Percentiles rank a stretch among this genome's conserved stretches.
phyloP scores from a whole-genome alignment of 2,113 vertebrate species.

The Casuarius casuarius region DNA sequence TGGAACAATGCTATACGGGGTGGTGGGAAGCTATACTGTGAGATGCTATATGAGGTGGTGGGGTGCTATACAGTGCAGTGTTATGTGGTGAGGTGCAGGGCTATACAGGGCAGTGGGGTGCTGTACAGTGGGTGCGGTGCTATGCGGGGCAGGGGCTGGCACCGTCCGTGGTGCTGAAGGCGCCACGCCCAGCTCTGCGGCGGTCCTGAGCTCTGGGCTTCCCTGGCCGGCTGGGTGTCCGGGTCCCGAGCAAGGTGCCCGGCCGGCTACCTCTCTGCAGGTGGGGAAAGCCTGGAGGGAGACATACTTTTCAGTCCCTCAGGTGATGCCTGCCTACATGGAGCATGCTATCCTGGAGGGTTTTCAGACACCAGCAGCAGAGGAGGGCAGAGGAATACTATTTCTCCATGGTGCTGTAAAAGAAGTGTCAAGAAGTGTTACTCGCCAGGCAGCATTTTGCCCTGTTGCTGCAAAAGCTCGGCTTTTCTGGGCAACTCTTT shows the following conservation, averaged over 20 bases:
- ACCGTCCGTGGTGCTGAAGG: background rate
- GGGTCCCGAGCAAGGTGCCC: background rate
- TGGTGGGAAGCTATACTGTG: no score
- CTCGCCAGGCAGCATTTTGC: fast-evolving
- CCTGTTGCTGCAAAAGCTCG: background rate
- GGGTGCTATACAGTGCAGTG: no score
- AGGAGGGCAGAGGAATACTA: background rate
- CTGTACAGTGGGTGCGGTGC: no score
- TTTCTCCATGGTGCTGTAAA: fast-evolving
- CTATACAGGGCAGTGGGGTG: no score
- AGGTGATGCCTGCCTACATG: fast-evolving
- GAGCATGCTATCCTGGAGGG: fast-evolving
- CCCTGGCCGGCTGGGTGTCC: background rate
- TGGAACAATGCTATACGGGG: no score
- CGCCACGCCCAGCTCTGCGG: background rate
- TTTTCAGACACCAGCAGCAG: fast-evolving
- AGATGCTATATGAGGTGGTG: no score
- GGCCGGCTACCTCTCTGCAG: fast-evolving
- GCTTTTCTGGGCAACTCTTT: background rate
- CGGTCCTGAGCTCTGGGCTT: background rate
- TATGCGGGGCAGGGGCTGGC: no score
- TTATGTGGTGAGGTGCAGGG: no score
- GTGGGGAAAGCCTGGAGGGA: fast-evolving
- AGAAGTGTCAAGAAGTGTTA: background rate
- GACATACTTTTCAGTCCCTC: background rate